phyloP scores from a whole-genome alignment of 2,888 invertebrate genomes.

The Ochropleura leucogaster region DNA sequence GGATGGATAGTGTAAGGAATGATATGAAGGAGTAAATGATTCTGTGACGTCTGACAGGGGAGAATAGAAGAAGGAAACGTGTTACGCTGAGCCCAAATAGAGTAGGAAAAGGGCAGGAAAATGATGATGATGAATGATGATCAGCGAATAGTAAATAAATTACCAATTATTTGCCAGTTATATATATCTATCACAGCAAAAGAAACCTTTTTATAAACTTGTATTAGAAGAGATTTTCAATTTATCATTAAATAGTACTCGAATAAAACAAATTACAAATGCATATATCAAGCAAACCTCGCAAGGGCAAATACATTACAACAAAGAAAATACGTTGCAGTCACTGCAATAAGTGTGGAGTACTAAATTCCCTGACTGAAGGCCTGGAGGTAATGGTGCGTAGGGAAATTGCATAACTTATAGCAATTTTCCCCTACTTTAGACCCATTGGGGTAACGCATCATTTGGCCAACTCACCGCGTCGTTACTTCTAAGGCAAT shows the following conservation, averaged over 20 bases:
- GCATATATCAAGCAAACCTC: neutral
- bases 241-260: neutral
- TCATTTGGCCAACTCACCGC: slow-evolving; percentile 81
- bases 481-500: slow-evolving; percentile 77
- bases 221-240: too few species aligned
- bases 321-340: slow-evolving; percentile 75
- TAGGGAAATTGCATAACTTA: slow-evolving; percentile 86
- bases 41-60: too few species aligned
- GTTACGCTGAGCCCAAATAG: too few species aligned
- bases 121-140: too few species aligned
- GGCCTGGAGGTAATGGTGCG: slow-evolving; percentile 84
- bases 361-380: slow-evolving; percentile 79
- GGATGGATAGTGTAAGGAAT: too few species aligned
- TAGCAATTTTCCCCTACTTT: slow-evolving; percentile 85
- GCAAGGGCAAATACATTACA: slow-evolving; percentile 22
- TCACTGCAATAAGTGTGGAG: slow-evolving; percentile 80
- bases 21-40: too few species aligned
- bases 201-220: neutral
- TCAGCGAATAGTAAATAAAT: too few species aligned
- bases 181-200: neutral
- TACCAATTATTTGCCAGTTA: neutral
- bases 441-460: slow-evolving; percentile 78
- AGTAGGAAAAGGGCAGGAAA: too few species aligned
- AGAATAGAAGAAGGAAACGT: too few species aligned
- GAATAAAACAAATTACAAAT: neutral